A percentile compares a stretch with the other conserved stretches of the same genome.
These are phyloP conservation scores for Palythoa grandiflora DNA, from an alignment of 92 coral and sea anemone species.

Conservation along the genomic window DNA sequence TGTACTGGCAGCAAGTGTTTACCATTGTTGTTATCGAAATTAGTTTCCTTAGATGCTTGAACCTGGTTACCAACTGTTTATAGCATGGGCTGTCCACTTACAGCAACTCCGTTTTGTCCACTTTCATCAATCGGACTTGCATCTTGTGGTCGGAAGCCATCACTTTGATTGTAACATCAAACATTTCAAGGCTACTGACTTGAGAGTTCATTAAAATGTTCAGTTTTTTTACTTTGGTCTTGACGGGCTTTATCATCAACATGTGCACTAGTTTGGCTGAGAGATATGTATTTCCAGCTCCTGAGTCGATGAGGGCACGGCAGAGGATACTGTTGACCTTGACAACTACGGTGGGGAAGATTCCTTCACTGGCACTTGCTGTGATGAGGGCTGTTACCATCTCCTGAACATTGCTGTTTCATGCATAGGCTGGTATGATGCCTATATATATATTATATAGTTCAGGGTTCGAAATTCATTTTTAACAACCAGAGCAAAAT, in stretches of 20 bases:
- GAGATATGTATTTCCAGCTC: slow-evolving; percentile 5
- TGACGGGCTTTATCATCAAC: background rate
- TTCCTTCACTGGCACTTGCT: background rate
- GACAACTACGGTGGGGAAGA: background rate
- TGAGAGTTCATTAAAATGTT: background rate
- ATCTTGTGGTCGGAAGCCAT: background rate
- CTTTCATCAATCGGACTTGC: background rate
- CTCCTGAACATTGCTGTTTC: slow-evolving; percentile 30
- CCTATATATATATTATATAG: background rate
- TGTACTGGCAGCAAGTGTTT: background rate
- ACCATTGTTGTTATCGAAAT: background rate
- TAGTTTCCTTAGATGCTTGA: background rate
- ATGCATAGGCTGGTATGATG: background rate
- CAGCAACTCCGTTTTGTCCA: background rate
- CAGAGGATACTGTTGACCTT: slow-evolving; percentile 6
- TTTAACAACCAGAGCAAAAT: too few species aligned
- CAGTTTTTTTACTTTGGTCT: background rate
- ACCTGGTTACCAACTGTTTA: background rate
- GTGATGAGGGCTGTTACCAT: background rate
- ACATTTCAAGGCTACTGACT: background rate
- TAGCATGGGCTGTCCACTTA: background rate
- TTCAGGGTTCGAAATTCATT: too few species aligned
- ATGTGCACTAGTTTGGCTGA: slow-evolving; percentile 7
- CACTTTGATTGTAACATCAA: background rate
- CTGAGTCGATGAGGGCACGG: slow-evolving; percentile 6